Percentiles rank a stretch among this genome's conserved stretches.
Evolutionary conservation across 1,140 invertebrate genomes (phyloP).

Genomic region (Drosophila persimilis): DNA sequence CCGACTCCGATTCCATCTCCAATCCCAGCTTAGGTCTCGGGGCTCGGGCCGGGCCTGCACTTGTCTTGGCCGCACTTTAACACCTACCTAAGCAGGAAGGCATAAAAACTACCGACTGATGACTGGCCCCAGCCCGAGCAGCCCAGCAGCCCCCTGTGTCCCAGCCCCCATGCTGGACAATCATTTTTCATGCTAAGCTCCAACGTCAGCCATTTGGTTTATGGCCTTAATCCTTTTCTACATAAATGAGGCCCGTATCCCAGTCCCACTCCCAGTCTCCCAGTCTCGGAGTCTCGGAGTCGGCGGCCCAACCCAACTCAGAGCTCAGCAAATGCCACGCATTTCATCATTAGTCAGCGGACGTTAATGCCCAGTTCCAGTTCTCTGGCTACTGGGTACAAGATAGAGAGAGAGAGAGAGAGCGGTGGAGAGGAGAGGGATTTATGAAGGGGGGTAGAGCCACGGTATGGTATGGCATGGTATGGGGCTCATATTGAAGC

Average conservation of each 20-base stretch:
- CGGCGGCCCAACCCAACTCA: conserved; percentile 16
- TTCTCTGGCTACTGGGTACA: conserved; percentile 40
- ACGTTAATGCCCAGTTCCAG: conserved; percentile 72
- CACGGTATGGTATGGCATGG: not conserved
- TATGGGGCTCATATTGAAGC: conserved; percentile 47
- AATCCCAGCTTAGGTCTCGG: conserved; percentile 27
- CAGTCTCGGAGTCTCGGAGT: conserved; percentile 1
- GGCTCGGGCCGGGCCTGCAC: conserved; percentile 18
- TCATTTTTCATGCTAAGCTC: conserved; percentile 81
- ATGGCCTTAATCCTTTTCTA: conserved; percentile 81
- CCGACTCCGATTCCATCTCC: not conserved
- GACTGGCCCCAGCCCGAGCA: conserved; percentile 22
- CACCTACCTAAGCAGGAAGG: conserved; percentile 62
- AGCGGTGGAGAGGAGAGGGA: conserved; percentile 1
- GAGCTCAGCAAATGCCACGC: conserved; percentile 65
- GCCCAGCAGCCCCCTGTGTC: not conserved
- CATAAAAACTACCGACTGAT: conserved; percentile 52
- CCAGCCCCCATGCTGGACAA: conserved; percentile 49
- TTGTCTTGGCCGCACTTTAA: conserved; percentile 64
- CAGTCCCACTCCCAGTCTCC: not conserved
- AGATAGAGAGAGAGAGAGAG: conserved; percentile 1
- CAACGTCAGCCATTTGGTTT: conserved; percentile 80
- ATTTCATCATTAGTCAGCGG: conserved; percentile 80
- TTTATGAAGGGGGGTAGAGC: conserved; percentile 32
- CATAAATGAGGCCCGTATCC: conserved; percentile 66